Evolutionary conservation across 2,113 vertebrate genomes (phyloP).

Genomic region (Halcyon senegalensis): DNA sequence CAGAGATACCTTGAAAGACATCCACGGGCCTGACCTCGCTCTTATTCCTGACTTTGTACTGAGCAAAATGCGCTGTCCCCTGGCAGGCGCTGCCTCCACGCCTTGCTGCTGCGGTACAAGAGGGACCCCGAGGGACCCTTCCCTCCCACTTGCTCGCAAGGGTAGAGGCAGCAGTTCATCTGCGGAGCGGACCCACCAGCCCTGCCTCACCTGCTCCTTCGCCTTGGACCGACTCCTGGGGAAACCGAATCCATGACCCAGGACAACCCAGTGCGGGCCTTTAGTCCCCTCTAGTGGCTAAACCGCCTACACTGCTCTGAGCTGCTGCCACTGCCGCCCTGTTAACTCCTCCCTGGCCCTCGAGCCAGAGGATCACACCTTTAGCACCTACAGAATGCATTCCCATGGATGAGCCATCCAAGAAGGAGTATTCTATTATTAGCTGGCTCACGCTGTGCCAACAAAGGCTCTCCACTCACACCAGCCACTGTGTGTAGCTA

Average conservation of each 20-base stretch:
- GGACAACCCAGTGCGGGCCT: neutral
- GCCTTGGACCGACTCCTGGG: neutral
- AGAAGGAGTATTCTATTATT: rapidly evolving
- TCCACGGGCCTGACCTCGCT: rapidly evolving
- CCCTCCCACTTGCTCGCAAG: neutral
- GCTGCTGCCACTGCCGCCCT: neutral
- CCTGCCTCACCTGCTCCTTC: neutral
- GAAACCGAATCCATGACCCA: rapidly evolving
- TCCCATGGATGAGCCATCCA: rapidly evolving
- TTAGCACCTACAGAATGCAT: rapidly evolving
- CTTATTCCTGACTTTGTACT: rapidly evolving
- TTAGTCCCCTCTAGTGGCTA: constrained; percentile 32
- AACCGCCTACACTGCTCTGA: rapidly evolving
- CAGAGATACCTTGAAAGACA: rapidly evolving
- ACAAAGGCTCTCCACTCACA: rapidly evolving
- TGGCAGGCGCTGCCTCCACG: rapidly evolving
- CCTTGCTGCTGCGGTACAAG: too few species aligned
- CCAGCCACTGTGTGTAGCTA: rapidly evolving
- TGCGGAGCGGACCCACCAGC: neutral
- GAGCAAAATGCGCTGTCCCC: rapidly evolving
- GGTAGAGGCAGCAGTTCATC: neutral
- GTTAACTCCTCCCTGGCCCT: neutral
- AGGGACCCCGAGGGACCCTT: too few species aligned
- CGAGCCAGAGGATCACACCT: rapidly evolving
- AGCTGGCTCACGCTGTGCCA: neutral